Percentiles rank a stretch among this genome's conserved stretches.
Evolutionary conservation across 1,140 invertebrate genomes (phyloP).

Genomic region (Hylaeus volcanicus): DNA sequence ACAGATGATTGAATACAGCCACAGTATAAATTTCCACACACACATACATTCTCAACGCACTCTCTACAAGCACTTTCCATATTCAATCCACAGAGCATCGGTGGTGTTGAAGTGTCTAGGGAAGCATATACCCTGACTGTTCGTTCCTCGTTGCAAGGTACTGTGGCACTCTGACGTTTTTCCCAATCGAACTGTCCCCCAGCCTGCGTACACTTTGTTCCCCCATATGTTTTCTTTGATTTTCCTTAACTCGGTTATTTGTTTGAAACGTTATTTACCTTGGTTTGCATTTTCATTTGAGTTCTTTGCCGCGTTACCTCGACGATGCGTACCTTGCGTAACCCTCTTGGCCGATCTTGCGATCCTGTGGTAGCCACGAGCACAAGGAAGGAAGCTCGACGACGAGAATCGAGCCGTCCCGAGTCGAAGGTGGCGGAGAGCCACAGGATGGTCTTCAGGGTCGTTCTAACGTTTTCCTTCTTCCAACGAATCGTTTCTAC

Average conservation of each 20-base stretch:
- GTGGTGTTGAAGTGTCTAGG: too few species aligned
- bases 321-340: conserved; percentile 36
- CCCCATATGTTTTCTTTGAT: not conserved
- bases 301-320: conserved; percentile 49
- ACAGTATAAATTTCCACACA: too few species aligned
- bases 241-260: conserved; percentile 31
- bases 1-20: too few species aligned
- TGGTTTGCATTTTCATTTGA: conserved; percentile 67
- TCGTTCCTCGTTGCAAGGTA: too few species aligned
- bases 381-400: conserved; percentile 30
- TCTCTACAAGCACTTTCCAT: too few species aligned
- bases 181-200: too few species aligned
- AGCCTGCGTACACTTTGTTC: not conserved
- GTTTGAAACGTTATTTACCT: conserved; percentile 50
- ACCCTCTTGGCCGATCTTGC: conserved; percentile 13
- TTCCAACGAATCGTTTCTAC: not conserved
- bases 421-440: not conserved
- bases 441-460: not conserved
- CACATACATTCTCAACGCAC: too few species aligned
- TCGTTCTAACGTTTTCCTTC: not conserved
- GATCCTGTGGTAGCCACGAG: conserved; percentile 3
- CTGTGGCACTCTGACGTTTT: too few species aligned
- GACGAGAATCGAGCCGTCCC: not conserved
- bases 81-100: too few species aligned
- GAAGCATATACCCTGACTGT: too few species aligned